These are phyloP conservation scores for Streptopelia turtur DNA, from an alignment of 2,797 vertebrate genomes.

Conservation along the genomic window DNA sequence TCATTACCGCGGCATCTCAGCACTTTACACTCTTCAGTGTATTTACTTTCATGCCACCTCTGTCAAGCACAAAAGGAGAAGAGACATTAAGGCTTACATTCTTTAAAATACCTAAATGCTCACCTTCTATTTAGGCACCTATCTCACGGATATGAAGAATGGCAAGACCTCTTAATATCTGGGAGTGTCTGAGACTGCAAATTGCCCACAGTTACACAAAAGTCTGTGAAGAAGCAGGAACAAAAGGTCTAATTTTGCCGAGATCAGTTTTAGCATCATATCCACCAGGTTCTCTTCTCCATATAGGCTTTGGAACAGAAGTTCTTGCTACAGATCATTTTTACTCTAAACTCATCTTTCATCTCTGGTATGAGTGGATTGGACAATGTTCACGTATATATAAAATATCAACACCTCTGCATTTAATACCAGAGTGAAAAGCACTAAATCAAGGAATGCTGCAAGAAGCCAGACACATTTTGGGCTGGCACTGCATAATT, in stretches of 20 bases:
- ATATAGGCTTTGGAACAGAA: not conserved
- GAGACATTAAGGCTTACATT: conserved; percentile 50
- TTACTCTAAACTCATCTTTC: not conserved
- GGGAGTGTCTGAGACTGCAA: not conserved
- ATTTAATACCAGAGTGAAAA: not conserved
- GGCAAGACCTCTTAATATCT: not conserved
- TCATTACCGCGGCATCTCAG: conserved; percentile 55
- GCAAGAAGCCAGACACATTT: conserved; percentile 16
- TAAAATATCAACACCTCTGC: conserved; percentile 1
- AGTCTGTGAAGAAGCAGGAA: conserved; percentile 2
- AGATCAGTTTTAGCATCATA: not conserved
- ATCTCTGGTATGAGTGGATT: not conserved
- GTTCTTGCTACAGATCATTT: not conserved
- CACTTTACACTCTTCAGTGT: conserved; percentile 8
- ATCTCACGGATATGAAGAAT: not conserved
- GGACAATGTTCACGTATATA: not conserved
- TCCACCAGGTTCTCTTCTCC: not conserved
- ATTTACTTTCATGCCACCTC: conserved; percentile 63
- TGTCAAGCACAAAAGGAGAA: conserved; percentile 65
- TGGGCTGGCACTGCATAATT: not conserved
- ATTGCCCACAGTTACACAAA: not conserved
- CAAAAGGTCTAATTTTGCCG: not conserved
- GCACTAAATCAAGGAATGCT: not conserved
- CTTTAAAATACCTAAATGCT: conserved; percentile 39
- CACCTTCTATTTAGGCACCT: not conserved